phyloP scores from a whole-genome alignment of 2,888 invertebrate genomes.

The Pollenia amentaria region DNA sequence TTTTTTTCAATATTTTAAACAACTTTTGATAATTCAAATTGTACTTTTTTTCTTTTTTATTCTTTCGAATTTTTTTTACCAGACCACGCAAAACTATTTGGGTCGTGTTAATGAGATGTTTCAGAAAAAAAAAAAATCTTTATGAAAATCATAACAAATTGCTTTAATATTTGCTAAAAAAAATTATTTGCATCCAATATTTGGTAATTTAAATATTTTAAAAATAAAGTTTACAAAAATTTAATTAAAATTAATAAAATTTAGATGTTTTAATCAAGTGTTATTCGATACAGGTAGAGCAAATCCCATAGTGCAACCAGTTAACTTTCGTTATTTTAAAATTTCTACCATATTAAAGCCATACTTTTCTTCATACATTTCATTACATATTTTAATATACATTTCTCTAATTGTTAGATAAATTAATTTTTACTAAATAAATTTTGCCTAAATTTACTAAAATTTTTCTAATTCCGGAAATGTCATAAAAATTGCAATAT shows the following conservation, averaged over 20 bases:
- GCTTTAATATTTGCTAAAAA: not conserved
- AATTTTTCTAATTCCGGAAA: constrained; percentile 56
- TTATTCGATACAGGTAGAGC: no score
- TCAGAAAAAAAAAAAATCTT: not conserved
- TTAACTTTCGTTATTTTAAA: not conserved
- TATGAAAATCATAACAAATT: not conserved
- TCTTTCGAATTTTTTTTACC: constrained; percentile 4
- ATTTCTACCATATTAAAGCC: not conserved
- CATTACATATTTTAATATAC: not conserved
- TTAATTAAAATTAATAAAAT: not conserved
- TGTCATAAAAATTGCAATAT: constrained; percentile 56
- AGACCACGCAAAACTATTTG: constrained; percentile 41
- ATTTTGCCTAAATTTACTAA: not conserved
- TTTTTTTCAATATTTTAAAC: constrained; percentile 18
- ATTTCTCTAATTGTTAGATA: constrained; percentile 5
- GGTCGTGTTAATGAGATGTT: constrained; percentile 58
- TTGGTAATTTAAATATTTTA: not conserved
- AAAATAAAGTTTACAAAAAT: not conserved
- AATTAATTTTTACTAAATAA: no score
- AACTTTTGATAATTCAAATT: no score
- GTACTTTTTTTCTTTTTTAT: not conserved
- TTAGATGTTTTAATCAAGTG: no score
- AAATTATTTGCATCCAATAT: not conserved
- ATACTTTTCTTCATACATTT: not conserved
- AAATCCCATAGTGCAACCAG: not conserved